A percentile compares a stretch with the other conserved stretches of the same genome.
These are phyloP conservation scores for Seriola rivoliana DNA, from an alignment of 2,113 vertebrate genomes.

Conservation along the genomic window DNA sequence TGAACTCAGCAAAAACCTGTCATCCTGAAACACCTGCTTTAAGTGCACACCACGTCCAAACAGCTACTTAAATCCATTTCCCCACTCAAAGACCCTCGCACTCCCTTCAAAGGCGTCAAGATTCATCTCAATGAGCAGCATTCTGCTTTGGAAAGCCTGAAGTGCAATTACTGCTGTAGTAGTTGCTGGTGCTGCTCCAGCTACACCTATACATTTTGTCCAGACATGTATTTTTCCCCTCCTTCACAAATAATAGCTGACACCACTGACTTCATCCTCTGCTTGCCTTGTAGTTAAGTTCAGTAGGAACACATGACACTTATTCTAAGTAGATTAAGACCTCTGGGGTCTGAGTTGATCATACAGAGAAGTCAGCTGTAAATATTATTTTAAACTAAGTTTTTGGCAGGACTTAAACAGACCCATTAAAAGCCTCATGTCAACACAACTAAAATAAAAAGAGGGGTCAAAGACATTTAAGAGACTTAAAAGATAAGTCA, in stretches of 20 bases:
- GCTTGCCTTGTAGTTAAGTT: conserved; percentile 57
- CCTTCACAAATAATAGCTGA: conserved; percentile 69
- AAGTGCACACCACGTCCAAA: conserved; percentile 67
- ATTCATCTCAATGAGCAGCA: conserved; percentile 82
- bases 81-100: conserved; percentile 75
- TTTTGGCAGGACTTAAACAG: background rate
- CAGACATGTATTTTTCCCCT: conserved; percentile 64
- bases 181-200: conserved; percentile 64
- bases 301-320: conserved; percentile 12
- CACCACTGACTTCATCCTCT: conserved; percentile 57
- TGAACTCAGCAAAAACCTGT: conserved; percentile 68
- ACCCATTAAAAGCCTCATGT: background rate
- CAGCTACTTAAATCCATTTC: conserved; percentile 79
- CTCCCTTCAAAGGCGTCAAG: conserved; percentile 77
- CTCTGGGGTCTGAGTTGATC: background rate
- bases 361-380: background rate
- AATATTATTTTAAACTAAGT: background rate
- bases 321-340: conserved; percentile 27
- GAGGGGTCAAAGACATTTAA: background rate
- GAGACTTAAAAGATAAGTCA: conserved; percentile 2
- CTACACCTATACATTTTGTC: conserved; percentile 77
- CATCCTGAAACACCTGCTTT: conserved; percentile 66
- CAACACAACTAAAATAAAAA: conserved; percentile 6
- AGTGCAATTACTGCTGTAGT: conserved; percentile 71
- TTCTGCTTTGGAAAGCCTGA: conserved; percentile 81